Evolutionary conservation across 2,797 vertebrate genomes (phyloP).

Genomic region (Cryptoblepharus egeriae): DNA sequence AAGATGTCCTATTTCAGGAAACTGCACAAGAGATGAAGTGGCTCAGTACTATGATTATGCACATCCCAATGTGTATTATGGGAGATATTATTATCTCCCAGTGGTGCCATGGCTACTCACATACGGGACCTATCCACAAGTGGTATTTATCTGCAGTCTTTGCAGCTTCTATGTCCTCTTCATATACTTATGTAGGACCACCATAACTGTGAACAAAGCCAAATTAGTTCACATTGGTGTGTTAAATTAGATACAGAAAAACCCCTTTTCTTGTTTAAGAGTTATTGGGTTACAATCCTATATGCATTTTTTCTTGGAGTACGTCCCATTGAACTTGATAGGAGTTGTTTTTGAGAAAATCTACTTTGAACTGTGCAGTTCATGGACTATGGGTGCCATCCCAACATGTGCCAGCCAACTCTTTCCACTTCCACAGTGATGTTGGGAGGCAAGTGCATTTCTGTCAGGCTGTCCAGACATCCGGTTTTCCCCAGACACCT

Average conservation of each 20-base stretch:
- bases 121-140: background rate
- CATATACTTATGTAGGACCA: background rate
- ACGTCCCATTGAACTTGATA: too few species aligned
- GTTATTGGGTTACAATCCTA: background rate
- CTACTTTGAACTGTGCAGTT: too few species aligned
- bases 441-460: too few species aligned
- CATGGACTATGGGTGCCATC: too few species aligned
- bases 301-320: too few species aligned
- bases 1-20: conserved; percentile 10
- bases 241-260: background rate
- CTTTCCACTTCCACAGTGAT: too few species aligned
- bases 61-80: too few species aligned
- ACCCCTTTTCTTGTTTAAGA: background rate
- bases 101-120: background rate
- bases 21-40: background rate
- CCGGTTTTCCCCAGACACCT: too few species aligned
- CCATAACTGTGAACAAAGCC: background rate
- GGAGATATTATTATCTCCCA: background rate
- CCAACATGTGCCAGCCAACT: too few species aligned
- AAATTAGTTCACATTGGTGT: background rate
- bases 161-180: background rate
- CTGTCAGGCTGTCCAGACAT: too few species aligned
- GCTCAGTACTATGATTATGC: background rate
- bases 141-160: background rate
- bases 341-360: too few species aligned